Conservation (phyloP, 2,888 invertebrate genomes). For the Minunthozetes semirufus region DNA sequence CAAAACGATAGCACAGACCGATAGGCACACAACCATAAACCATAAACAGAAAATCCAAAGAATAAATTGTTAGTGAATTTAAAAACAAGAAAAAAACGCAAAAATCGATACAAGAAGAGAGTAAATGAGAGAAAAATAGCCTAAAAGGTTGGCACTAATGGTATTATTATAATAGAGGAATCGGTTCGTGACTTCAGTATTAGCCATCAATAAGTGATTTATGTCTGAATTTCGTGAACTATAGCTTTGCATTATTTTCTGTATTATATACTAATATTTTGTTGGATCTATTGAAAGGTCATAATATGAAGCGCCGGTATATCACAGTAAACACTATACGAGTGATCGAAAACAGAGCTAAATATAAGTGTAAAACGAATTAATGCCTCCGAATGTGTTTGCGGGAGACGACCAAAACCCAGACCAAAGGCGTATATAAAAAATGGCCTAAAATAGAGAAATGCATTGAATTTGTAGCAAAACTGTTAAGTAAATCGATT, state of each 20-base stretch:
- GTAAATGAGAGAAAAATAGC: slow-evolving; percentile 23
- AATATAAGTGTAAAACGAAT: slow-evolving; percentile 19
- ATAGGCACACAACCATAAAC: too few species aligned
- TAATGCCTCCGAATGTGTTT: slow-evolving; percentile 12
- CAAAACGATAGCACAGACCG: not conserved
- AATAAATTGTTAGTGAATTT: not conserved
- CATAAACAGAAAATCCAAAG: not conserved
- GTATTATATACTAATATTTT: not conserved
- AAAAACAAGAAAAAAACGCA: not conserved
- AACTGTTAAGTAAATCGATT: slow-evolving; percentile 15
- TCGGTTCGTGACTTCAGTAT: slow-evolving; percentile 25
- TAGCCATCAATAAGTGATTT: slow-evolving; percentile 31
- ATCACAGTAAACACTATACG: not conserved
- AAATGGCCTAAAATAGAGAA: not conserved
- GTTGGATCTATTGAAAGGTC: not conserved
- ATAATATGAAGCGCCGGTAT: slow-evolving; percentile 4
- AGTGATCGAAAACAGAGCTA: not conserved
- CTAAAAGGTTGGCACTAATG: slow-evolving; percentile 20
- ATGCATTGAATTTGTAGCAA: not conserved
- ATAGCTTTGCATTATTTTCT: slow-evolving; percentile 19
- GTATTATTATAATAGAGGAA: slow-evolving; percentile 26
- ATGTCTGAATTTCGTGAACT: slow-evolving; percentile 24
- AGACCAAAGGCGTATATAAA: not conserved
- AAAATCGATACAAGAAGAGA: not conserved
- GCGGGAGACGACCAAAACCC: slow-evolving; percentile 3